These are phyloP conservation scores for Lamprotornis superbus DNA, from an alignment of 2,113 vertebrate genomes.

Conservation along the genomic window DNA sequence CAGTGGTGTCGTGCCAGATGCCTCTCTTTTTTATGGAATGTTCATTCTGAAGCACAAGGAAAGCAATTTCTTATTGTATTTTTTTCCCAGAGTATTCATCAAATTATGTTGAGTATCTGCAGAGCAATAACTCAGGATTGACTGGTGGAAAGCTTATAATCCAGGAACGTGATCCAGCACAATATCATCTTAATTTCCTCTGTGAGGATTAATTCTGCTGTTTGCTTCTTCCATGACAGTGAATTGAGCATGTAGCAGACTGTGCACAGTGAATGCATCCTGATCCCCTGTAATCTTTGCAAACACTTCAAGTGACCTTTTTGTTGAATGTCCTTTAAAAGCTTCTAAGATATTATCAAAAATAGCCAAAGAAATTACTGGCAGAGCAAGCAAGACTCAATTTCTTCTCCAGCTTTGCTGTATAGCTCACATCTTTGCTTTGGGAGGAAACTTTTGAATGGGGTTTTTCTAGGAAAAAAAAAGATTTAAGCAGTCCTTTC, in stretches of 20 bases:
- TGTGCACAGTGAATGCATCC: slow-evolving; percentile 66
- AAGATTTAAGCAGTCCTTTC: too few relatives aligned
- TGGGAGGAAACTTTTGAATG: too few relatives aligned
- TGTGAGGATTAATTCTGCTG: slow-evolving; percentile 71
- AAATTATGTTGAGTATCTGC: slow-evolving; percentile 73
- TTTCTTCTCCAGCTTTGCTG: background rate
- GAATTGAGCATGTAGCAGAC: slow-evolving; percentile 68
- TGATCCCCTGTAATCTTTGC: slow-evolving; percentile 72
- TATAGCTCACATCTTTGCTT: background rate
- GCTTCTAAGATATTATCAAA: slow-evolving; percentile 46
- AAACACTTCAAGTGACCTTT: slow-evolving; percentile 72
- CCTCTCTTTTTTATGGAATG: background rate
- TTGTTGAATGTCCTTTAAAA: slow-evolving; percentile 69
- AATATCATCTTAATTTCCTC: slow-evolving; percentile 72
- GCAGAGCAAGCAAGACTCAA: background rate
- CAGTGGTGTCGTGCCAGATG: background rate
- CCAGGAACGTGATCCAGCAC: slow-evolving; percentile 76
- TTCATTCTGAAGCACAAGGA: slow-evolving; percentile 36
- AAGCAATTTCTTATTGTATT: slow-evolving; percentile 43
- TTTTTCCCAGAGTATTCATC: slow-evolving; percentile 40
- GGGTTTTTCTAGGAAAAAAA: too few relatives aligned
- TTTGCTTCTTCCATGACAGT: slow-evolving; percentile 65
- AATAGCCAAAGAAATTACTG: slow-evolving; percentile 13
- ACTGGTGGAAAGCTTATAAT: slow-evolving; percentile 76
- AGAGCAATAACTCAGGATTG: slow-evolving; percentile 72